Base-by-base conservation (phyloP, 2,888 invertebrate genomes). In the Chironomus tentans region DNA sequence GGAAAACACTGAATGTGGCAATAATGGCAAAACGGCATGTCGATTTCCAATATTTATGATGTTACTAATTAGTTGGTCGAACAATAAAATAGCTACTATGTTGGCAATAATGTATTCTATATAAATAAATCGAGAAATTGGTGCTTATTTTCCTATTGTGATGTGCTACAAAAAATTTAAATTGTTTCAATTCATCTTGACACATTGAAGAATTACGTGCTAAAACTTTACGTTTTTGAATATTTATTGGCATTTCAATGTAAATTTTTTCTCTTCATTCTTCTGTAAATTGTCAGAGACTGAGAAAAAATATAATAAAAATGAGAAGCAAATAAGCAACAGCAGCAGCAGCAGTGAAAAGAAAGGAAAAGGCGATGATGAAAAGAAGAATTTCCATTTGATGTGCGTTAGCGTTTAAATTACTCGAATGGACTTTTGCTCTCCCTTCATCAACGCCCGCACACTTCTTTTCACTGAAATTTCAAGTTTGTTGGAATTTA, bases 401-500 rank as follows among this genome's bases (percentile, higher is more conserved):
- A 65, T 38, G 68, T 68, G 74, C 61, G 74, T 68, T 74, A 74
- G 28, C 68, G 74, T 48, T 74, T 74, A 74, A 74, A 74, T 74
- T 74, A 74, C 74, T 74, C 46, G 38, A 62, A 28, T 46, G 62
- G 70, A 50, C 70, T 70, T 70, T 62, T 24, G 28, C 46, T 50
- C 38, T 18, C 21, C 38, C 21, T 22, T 62, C 72, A 70, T 28
- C 61, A 70, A 7, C 70, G 70, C 70, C 70, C 65, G n/a, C 65
- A 13, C 21, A 15, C 68, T 38, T 38, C 38, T 38, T 38, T 38
- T 38, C 2, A 38, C 1, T 10, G 38, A 38, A 38, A 38, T 38
- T 38, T 38, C 38, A 38, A 38, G 38, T 38, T 28, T 28, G 28
- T 28, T 28, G 28, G 28, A 28, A 50, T 50, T 50, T 50, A 15